Conservation (phyloP, 2,113 vertebrate species). For the Eidolon helvum region DNA sequence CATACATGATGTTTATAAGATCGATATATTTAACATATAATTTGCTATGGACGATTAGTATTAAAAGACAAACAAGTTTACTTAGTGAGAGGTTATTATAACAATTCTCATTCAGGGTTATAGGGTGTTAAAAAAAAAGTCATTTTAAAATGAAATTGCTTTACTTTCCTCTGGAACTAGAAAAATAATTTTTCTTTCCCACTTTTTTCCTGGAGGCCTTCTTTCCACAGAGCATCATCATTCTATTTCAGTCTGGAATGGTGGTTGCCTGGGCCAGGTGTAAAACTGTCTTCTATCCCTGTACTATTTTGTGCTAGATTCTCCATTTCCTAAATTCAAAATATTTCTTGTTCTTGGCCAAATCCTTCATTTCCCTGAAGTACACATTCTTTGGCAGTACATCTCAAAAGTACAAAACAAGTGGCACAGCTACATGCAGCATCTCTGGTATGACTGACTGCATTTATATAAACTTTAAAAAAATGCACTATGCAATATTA, state of each 20-base stretch:
- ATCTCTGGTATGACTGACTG: neutral
- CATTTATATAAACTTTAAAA: neutral
- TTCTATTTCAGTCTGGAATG: neutral
- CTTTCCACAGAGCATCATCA: neutral
- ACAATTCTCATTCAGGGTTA: neutral
- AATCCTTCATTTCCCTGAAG: neutral
- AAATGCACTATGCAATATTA: neutral
- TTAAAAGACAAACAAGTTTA: slow-evolving; percentile 11
- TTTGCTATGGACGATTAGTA: neutral
- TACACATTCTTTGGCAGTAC: neutral
- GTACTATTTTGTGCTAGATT: neutral
- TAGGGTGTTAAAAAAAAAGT: neutral
- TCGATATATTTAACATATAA: neutral
- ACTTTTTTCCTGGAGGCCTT: neutral
- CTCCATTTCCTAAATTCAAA: neutral
- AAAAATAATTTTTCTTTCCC: neutral
- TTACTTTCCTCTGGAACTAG: neutral
- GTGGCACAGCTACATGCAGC: neutral
- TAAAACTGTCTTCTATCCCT: neutral
- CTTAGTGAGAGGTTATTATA: neutral
- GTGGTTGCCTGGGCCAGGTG: neutral
- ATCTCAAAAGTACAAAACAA: neutral
- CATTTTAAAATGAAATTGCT: neutral
- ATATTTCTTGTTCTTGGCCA: slow-evolving; percentile 3
- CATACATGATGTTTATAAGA: neutral